Conservation (phyloP, 2,888 invertebrate genomes). For the Chromoteleia sp. region DNA sequence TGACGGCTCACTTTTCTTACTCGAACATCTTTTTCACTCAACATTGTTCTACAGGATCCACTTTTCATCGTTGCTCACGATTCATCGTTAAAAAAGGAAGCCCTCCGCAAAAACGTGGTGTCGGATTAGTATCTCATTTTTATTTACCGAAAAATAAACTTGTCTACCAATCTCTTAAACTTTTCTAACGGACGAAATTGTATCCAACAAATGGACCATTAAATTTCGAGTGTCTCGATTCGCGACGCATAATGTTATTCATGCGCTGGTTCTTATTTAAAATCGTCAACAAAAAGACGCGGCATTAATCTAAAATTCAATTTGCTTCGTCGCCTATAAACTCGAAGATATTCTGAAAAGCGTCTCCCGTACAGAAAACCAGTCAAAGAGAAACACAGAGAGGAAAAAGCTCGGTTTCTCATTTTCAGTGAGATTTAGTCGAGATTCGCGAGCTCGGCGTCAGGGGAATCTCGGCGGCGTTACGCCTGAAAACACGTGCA, state of each 20-base stretch:
- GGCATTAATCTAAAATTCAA: slow-evolving; percentile 67
- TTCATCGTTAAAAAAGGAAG: slow-evolving; percentile 17
- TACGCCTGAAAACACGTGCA: slow-evolving; percentile 51
- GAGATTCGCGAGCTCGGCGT: slow-evolving; percentile 48
- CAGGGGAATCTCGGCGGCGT: slow-evolving; percentile 35
- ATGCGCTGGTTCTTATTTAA: slow-evolving; percentile 41
- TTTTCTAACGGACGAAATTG: slow-evolving; percentile 23
- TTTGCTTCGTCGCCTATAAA: slow-evolving; percentile 62
- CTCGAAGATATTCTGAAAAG: slow-evolving; percentile 58
- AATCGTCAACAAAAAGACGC: slow-evolving; percentile 31
- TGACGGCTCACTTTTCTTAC: slow-evolving; percentile 57
- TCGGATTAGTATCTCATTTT: slow-evolving; percentile 41
- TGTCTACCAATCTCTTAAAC: neutral
- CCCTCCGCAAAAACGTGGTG: slow-evolving; percentile 11
- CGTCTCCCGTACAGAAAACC: slow-evolving; percentile 38
- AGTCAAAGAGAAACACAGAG: slow-evolving; percentile 31
- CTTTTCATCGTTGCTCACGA: slow-evolving; percentile 52
- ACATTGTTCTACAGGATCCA: slow-evolving; percentile 39
- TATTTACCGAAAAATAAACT: slow-evolving; percentile 44
- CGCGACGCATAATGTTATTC: slow-evolving; percentile 49
- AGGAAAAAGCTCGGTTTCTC: slow-evolving; percentile 52
- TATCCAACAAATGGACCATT: slow-evolving; percentile 46
- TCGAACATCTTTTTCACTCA: slow-evolving; percentile 53
- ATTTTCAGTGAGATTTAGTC: slow-evolving; percentile 65
- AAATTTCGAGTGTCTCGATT: slow-evolving; percentile 53